These are phyloP conservation scores for Seira musarum DNA, from an alignment of 2,888 invertebrate genomes.

Conservation along the genomic window DNA sequence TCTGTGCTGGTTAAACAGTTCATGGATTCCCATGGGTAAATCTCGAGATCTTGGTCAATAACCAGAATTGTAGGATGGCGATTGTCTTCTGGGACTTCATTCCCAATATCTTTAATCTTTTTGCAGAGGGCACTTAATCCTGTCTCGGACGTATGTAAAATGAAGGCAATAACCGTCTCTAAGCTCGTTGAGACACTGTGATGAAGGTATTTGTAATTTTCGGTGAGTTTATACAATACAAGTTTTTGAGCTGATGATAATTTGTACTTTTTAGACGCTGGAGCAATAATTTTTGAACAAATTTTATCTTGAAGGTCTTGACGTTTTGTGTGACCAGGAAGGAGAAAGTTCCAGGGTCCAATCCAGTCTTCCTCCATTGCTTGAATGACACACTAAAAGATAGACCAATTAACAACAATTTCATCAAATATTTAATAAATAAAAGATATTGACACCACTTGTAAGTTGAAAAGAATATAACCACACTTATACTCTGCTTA, in stretches of 20 bases:
- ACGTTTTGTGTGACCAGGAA: slow-evolving; percentile 64
- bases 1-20: slow-evolving; percentile 79
- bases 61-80: slow-evolving; percentile 65
- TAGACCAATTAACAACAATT: too few species aligned
- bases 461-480: slow-evolving; percentile 8
- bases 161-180: slow-evolving; percentile 44
- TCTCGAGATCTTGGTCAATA: slow-evolving; percentile 78
- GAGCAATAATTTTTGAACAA: slow-evolving; percentile 27
- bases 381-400: slow-evolving; percentile 53
- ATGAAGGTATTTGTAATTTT: slow-evolving; percentile 61
- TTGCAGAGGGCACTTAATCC: slow-evolving; percentile 29
- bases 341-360: slow-evolving; percentile 63
- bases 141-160: slow-evolving; percentile 43
- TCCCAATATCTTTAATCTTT: slow-evolving; percentile 47
- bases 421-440: too few species aligned
- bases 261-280: slow-evolving; percentile 42
- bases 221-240: slow-evolving; percentile 64
- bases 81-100: slow-evolving; percentile 31
- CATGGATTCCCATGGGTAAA: slow-evolving; percentile 86
- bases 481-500: neutral
- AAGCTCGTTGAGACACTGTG: slow-evolving; percentile 16
- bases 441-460: too few species aligned
- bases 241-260: slow-evolving; percentile 46
- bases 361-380: slow-evolving; percentile 67
- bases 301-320: slow-evolving; percentile 57